These are phyloP conservation scores for Lutjanus campechanus DNA, from an alignment of 2,797 vertebrate species.

Conservation along the genomic window DNA sequence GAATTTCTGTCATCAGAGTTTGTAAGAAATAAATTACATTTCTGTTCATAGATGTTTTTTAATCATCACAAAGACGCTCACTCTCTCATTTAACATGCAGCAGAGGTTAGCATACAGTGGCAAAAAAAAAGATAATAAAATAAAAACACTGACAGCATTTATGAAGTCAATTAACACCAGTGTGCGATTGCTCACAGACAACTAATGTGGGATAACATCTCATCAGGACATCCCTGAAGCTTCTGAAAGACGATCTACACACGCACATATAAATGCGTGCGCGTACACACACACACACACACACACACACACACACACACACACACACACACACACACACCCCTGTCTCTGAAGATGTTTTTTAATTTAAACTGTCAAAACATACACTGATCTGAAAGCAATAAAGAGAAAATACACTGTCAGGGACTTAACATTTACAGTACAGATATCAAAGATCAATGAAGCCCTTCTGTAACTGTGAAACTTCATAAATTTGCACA, in stretches of 20 bases:
- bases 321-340: neutral
- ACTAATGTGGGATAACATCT: constrained; percentile 11
- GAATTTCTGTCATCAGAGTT: constrained; percentile 7
- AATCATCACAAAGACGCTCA: neutral
- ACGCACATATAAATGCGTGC: neutral
- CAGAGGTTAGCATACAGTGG: neutral
- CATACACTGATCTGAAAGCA: constrained; percentile 42
- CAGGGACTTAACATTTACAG: constrained; percentile 36
- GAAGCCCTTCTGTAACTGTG: constrained; percentile 31
- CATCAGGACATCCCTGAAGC: constrained; percentile 16
- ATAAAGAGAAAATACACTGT: constrained; percentile 24
- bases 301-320: neutral
- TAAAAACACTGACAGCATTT: neutral
- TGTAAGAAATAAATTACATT: neutral
- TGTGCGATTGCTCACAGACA: constrained; percentile 2
- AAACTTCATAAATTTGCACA: constrained; percentile 53
- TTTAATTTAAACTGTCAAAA: constrained; percentile 48
- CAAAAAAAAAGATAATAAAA: neutral
- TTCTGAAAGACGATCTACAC: constrained; percentile 17
- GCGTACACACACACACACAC: neutral
- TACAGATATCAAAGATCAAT: constrained; percentile 60
- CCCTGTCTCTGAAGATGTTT: neutral
- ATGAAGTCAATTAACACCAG: neutral
- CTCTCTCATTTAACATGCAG: neutral
- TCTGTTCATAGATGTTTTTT: constrained; percentile 3